phyloP scores from a whole-genome alignment of 2,113 vertebrate genomes.

The Lipophrys pholis region DNA sequence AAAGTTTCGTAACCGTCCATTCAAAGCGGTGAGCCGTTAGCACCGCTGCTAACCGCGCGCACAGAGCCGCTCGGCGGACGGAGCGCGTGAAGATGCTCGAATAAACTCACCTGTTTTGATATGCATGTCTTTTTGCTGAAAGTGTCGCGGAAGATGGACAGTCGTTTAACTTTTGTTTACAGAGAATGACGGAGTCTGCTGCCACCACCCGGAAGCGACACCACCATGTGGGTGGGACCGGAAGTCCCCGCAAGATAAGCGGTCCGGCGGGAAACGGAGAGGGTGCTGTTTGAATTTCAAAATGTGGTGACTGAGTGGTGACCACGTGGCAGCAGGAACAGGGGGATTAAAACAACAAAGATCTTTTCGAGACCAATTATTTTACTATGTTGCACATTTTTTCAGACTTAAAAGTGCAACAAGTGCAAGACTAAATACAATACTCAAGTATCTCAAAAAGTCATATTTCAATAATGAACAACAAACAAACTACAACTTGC shows the following conservation, averaged over 20 bases:
- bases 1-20: constrained; percentile 81
- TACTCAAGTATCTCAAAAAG: too few relatives aligned
- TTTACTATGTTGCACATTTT: too few relatives aligned
- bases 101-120: constrained; percentile 80
- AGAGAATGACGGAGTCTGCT: constrained; percentile 62
- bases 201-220: constrained; percentile 78
- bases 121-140: constrained; percentile 79
- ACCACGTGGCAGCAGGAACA: background rate
- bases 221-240: constrained; percentile 72
- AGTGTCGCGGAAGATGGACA: constrained; percentile 50
- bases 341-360: too few relatives aligned
- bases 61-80: background rate
- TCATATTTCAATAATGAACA: too few relatives aligned
- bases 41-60: constrained; percentile 41
- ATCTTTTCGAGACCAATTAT: too few relatives aligned
- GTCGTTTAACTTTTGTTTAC: constrained; percentile 76
- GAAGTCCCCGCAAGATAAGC: constrained; percentile 65
- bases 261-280: constrained; percentile 73
- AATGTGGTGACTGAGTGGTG: constrained; percentile 22
- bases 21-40: constrained; percentile 64
- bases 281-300: constrained; percentile 33
- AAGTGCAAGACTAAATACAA: too few relatives aligned
- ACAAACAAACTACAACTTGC: too few relatives aligned
- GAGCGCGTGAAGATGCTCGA: background rate
- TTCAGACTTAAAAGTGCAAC: too few relatives aligned